phyloP scores from a whole-genome alignment of 2,113 vertebrate species.

The Spizaetus ornatus region DNA sequence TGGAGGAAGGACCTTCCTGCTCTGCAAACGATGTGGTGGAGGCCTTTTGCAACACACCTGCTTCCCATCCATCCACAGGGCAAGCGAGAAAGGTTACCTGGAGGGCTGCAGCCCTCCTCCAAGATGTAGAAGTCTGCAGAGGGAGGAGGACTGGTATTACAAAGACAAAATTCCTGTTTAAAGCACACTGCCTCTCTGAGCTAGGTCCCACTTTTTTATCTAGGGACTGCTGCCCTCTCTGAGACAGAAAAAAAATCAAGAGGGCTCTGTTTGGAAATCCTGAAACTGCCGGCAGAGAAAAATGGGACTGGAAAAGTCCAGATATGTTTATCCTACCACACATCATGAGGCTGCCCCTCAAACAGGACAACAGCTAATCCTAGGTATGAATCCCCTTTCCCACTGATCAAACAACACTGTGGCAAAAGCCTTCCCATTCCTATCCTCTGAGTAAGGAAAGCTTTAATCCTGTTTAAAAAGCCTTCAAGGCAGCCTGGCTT shows the following conservation, averaged over 20 bases:
- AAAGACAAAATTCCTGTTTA: background rate
- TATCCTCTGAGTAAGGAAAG: background rate
- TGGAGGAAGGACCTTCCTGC: background rate
- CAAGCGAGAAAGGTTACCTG: background rate
- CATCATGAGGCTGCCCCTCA: background rate
- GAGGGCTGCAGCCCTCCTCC: background rate
- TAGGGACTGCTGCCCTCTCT: background rate
- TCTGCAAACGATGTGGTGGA: background rate
- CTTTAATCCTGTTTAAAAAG: constrained; percentile 29
- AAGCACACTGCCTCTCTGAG: background rate
- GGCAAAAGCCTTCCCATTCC: background rate
- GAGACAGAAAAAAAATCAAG: background rate
- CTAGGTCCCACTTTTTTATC: background rate
- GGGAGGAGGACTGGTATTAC: background rate
- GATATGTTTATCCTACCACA: background rate
- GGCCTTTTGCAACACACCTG: background rate
- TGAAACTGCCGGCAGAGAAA: background rate
- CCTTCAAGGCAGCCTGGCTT: background rate
- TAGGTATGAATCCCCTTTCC: background rate
- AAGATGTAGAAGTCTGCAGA: background rate
- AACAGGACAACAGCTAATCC: background rate
- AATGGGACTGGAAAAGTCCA: background rate
- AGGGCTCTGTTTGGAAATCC: background rate
- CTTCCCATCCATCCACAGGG: background rate
- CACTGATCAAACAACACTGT: background rate